Base-by-base conservation (phyloP, 1,140 invertebrate species). In the silkworm (Bombyx mori) region DNA sequence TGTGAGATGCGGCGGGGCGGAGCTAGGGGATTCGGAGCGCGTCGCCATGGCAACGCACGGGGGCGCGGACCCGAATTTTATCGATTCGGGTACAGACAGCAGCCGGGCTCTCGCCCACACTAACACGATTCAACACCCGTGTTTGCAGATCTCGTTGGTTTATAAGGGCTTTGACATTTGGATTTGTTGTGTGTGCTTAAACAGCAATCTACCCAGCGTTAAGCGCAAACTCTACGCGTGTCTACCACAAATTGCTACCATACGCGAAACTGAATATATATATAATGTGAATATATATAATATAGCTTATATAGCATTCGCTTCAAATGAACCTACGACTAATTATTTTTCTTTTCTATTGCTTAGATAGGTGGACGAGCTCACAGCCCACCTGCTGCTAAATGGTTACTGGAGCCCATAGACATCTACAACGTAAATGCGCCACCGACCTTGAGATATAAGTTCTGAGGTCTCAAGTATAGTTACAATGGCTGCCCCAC, bases 71-170 rank as follows among this genome's bases (percentile, higher is more conserved):
- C 83, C 81, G 79, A 86, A 86, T 86, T 84, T 86, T 84, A 86
- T 86, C 81, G 83, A 86, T 86, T 83, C 68, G 73, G 77, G 68
- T 80, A 79, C 80, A 86, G 79, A 77, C 83, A 84, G 81, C 81
- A 82, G 77, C 82, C 75, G 69, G 74, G 77, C 78, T 79, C 62
- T 73, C 71, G 72, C 77, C 76, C 69, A 74, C 73, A 73, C 75
- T 77, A 80, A 81, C 79, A 78, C 77, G 79, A 84, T 78, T 83
- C 82, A 77, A 62, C 82, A 64, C 73, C 70, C 70, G 71, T 86
- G 81, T 86, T 83, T 82, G 77, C 75, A 75, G 75, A 84, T 82
- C 74, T 79, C 73, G 62, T 74, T 75, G 75, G 73, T 82, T 81
- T 82, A 82, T 67, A 69, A 76, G 79, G 72, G 79, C 73, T 80